Evolutionary conservation across 2,888 invertebrate species (phyloP).

Genomic region (Oxytorus armatus): DNA sequence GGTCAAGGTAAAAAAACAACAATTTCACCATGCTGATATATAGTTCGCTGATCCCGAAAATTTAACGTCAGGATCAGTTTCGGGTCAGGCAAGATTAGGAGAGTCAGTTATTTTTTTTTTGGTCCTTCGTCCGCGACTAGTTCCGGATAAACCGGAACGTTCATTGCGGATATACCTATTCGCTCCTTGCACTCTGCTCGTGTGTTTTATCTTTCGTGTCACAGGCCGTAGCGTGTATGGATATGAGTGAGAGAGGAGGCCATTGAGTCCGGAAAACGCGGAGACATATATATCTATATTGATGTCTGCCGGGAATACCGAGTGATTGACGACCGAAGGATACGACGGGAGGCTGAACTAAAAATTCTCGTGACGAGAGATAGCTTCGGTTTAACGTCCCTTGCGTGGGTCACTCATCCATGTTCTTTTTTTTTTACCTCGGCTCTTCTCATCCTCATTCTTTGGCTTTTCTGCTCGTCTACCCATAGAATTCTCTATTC

Average conservation of each 20-base stretch:
- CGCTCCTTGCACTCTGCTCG: too few species aligned
- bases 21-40: neutral
- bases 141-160: too few species aligned
- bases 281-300: slow-evolving; percentile 37
- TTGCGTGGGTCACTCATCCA: neutral
- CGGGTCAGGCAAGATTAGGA: neutral
- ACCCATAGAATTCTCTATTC: slow-evolving; percentile 11
- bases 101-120: neutral
- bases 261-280: slow-evolving; percentile 72
- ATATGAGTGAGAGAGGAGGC: too few species aligned
- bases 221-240: slow-evolving; percentile 36
- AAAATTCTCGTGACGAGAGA: slow-evolving; percentile 39
- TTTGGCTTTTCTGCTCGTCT: slow-evolving; percentile 19
- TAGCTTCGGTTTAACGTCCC: neutral
- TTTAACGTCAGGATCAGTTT: neutral
- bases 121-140: too few species aligned
- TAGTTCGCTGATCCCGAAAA: neutral
- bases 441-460: slow-evolving; percentile 39
- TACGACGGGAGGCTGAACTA: slow-evolving; percentile 51
- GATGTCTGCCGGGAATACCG: slow-evolving; percentile 37
- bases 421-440: slow-evolving; percentile 18
- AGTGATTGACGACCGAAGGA: slow-evolving; percentile 77
- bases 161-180: too few species aligned
- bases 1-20: slow-evolving; percentile 92
- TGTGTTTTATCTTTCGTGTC: slow-evolving; percentile 51